Percentiles rank a stretch among this genome's conserved stretches.
phyloP scores from a whole-genome alignment of 2,113 vertebrate genomes.

The Rhineura floridana region DNA sequence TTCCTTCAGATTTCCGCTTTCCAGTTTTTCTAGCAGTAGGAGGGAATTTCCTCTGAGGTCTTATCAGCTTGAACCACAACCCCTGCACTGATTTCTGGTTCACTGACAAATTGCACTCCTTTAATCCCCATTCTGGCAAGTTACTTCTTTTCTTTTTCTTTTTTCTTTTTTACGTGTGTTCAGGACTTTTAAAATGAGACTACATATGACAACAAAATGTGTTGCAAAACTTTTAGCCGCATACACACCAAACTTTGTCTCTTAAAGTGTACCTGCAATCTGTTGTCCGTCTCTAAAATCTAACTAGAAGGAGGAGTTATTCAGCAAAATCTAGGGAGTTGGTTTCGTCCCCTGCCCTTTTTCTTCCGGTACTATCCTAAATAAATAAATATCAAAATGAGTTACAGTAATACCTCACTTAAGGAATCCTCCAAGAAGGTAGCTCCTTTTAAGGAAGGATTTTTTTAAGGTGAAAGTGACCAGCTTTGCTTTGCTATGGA shows the following conservation, averaged over 20 bases:
- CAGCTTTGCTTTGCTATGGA: too few species aligned
- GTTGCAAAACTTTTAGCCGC: not conserved
- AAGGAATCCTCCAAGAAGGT: too few species aligned
- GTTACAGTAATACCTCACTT: too few species aligned
- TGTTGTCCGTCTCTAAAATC: not conserved
- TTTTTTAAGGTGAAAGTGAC: too few species aligned
- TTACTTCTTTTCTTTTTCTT: not conserved
- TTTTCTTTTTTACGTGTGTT: constrained; percentile 8
- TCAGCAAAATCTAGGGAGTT: not conserved
- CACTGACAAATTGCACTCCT: constrained; percentile 63
- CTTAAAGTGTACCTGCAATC: not conserved
- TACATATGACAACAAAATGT: constrained; percentile 4
- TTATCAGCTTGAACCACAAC: constrained; percentile 82
- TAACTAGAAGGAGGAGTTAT: not conserved
- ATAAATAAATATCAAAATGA: not conserved
- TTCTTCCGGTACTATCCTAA: not conserved
- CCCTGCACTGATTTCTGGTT: constrained; percentile 59
- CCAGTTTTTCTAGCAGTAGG: constrained; percentile 72
- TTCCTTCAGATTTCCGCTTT: constrained; percentile 70
- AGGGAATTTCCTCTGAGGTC: constrained; percentile 78
- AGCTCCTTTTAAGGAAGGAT: too few species aligned
- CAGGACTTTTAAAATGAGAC: constrained; percentile 34
- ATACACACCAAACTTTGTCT: not conserved
- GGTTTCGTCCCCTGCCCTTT: not conserved
- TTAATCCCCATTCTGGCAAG: constrained; percentile 47